Evolutionary conservation across 2,797 vertebrate species (phyloP).

Genomic region (Odontamblyopus rebecca): DNA sequence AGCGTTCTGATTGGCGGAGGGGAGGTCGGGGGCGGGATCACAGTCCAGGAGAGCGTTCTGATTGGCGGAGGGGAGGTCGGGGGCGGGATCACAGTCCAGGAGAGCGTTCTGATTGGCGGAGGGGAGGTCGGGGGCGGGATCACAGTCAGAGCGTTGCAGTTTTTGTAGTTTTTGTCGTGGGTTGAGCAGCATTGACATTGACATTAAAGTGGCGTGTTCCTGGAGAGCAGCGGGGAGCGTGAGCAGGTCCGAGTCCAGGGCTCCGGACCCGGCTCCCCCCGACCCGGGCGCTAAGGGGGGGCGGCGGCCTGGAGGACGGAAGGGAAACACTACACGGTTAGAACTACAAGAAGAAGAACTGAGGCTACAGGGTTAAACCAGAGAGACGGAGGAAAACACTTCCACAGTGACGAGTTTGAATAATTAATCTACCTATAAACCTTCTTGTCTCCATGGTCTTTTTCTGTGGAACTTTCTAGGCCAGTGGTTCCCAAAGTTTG

Average conservation of each 20-base stretch:
- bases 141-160: constrained; percentile 76
- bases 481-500: too few relatives aligned
- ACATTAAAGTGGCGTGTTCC: constrained; percentile 99
- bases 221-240: constrained; percentile 99
- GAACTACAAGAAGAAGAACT: constrained; percentile 13
- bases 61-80: background rate
- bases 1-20: background rate
- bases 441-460: too few relatives aligned
- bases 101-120: constrained; percentile 69
- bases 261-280: constrained; percentile 95
- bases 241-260: constrained; percentile 99
- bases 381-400: background rate
- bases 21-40: background rate
- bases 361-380: background rate
- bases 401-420: background rate
- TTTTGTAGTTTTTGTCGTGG: constrained; percentile 67
- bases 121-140: background rate
- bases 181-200: constrained; percentile 99
- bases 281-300: constrained; percentile 95
- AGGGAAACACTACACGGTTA: constrained; percentile 7
- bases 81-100: background rate
- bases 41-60: constrained; percentile 56
- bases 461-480: too few relatives aligned
- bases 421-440: too few relatives aligned
- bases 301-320: constrained; percentile 87